Conservation (phyloP, 2,888 invertebrate species). For the Hypselothyrea guttata region DNA sequence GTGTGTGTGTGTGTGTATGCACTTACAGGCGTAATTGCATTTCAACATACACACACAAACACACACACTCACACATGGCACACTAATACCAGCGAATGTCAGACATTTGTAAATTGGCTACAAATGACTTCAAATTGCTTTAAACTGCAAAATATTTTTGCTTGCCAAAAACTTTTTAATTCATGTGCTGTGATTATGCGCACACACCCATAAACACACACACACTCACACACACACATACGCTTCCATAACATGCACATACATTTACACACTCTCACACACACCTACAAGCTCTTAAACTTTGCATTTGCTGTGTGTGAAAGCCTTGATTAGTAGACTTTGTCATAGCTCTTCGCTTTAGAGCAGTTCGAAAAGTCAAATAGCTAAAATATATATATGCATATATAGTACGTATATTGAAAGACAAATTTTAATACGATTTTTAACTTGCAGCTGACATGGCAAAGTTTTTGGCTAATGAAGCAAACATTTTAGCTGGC, state of each 20-base stretch:
- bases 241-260: slow-evolving; percentile 68
- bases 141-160: slow-evolving; percentile 73
- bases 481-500: slow-evolving; percentile 33
- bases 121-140: slow-evolving; percentile 78
- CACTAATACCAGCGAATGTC: slow-evolving; percentile 21
- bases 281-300: slow-evolving; percentile 4
- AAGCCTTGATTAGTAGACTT: slow-evolving; percentile 66
- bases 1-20: slow-evolving; percentile 26
- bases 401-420: slow-evolving; percentile 1
- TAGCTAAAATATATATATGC: slow-evolving; percentile 21
- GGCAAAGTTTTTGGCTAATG: slow-evolving; percentile 52
- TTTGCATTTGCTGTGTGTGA: slow-evolving; percentile 29
- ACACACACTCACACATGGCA: slow-evolving; percentile 16
- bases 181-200: slow-evolving; percentile 73
- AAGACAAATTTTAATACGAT: slow-evolving; percentile 31
- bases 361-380: slow-evolving; percentile 32
- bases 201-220: slow-evolving; percentile 29
- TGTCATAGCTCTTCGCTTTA: slow-evolving; percentile 7
- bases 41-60: slow-evolving; percentile 25
- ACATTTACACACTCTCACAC: slow-evolving; percentile 13
- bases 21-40: slow-evolving; percentile 63
- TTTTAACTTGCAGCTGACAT: slow-evolving; percentile 34
- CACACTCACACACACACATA: slow-evolving; percentile 39
- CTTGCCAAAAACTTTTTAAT: slow-evolving; percentile 72
- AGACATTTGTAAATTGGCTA: slow-evolving; percentile 74